Evolutionary conservation across 64 coral and sea anemone genomes (phyloP).

Genomic region (Dendronephthya gigantea): DNA sequence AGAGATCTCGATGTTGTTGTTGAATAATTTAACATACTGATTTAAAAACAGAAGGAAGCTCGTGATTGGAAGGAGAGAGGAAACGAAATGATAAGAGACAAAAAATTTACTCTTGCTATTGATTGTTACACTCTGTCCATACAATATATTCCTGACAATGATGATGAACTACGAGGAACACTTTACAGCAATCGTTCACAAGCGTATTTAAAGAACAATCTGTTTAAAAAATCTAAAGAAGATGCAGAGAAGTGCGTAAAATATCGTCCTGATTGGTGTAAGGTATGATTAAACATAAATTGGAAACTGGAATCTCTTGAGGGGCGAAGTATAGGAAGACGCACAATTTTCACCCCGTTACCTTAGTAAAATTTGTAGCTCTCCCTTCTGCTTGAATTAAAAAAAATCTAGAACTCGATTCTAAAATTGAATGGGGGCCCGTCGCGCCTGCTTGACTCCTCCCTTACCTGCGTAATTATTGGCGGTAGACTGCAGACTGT

Average conservation of each 20-base stretch:
- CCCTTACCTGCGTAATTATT: no score
- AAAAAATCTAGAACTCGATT: no score
- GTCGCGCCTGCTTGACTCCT: no score
- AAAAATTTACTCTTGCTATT: not conserved
- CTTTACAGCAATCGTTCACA: not conserved
- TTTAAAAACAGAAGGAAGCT: not conserved
- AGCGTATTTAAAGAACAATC: not conserved
- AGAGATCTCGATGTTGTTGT: not conserved
- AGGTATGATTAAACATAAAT: not conserved
- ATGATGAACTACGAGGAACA: not conserved
- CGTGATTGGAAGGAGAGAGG: not conserved
- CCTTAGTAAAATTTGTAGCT: no score
- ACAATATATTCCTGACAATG: not conserved
- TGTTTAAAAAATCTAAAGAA: not conserved
- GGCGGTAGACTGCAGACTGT: no score
- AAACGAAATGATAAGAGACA: not conserved
- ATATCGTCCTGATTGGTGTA: not conserved
- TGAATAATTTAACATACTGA: not conserved
- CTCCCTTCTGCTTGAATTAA: no score
- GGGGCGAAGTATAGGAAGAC: no score
- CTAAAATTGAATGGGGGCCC: no score
- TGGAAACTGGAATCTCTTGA: no score
- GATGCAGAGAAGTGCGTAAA: not conserved
- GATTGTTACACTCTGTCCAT: not conserved
- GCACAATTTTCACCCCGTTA: no score